phyloP scores from a whole-genome alignment of 2,888 invertebrate genomes.

The Melieria crassipennis region DNA sequence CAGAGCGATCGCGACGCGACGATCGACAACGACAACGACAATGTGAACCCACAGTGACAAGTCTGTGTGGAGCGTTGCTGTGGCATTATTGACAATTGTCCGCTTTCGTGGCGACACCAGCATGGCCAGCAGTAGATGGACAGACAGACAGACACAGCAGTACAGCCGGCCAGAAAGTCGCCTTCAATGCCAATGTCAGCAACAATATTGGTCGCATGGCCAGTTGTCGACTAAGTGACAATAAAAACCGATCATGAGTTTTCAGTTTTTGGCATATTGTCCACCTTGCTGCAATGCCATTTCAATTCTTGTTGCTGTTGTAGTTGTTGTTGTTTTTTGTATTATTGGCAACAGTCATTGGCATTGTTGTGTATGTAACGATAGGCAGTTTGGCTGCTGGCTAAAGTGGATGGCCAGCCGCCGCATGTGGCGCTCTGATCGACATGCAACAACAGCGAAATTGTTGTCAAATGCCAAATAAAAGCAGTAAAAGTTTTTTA shows the following conservation, averaged over 20 bases:
- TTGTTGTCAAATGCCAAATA: slow-evolving; percentile 39
- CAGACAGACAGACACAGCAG: not conserved
- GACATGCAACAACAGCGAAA: slow-evolving; percentile 39
- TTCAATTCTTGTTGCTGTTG: not conserved
- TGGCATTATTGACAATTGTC: not conserved
- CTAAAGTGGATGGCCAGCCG: slow-evolving; percentile 4
- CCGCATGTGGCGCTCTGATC: slow-evolving; percentile 40
- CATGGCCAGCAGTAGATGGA: not conserved
- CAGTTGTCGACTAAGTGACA: not conserved
- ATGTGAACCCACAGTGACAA: not conserved
- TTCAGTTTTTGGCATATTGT: slow-evolving; percentile 26
- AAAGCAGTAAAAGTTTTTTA: slow-evolving; percentile 37
- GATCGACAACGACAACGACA: not conserved
- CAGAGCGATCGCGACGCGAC: not conserved
- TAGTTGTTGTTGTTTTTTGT: slow-evolving; percentile 14
- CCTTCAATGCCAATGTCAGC: slow-evolving; percentile 31
- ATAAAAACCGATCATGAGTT: slow-evolving; percentile 10
- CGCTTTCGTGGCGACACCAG: not conserved
- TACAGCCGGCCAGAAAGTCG: not conserved
- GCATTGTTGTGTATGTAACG: not conserved
- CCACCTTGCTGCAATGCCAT: slow-evolving; percentile 26
- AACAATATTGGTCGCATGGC: slow-evolving; percentile 14
- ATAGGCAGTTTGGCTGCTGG: slow-evolving; percentile 2
- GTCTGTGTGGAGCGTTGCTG: not conserved
- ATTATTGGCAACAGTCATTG: slow-evolving; percentile 19